Percentiles rank a stretch among this genome's conserved stretches.
Conservation (phyloP, 2,113 vertebrate genomes). For the Andinoacara biseriatus region DNA sequence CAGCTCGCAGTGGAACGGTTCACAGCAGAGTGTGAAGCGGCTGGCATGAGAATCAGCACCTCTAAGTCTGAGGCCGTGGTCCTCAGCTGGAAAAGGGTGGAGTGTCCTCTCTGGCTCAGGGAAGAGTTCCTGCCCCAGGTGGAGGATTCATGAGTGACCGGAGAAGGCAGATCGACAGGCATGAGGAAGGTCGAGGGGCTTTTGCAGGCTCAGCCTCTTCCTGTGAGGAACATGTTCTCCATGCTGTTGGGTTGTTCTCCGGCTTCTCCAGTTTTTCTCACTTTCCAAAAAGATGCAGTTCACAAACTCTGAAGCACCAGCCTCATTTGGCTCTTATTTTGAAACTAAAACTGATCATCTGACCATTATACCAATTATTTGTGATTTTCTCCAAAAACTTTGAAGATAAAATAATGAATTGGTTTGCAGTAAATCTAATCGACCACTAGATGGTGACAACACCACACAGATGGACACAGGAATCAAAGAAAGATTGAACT, state of each 20-base stretch:
- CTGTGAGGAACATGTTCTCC: neutral
- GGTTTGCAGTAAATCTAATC: neutral
- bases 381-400: neutral
- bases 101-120: too few species aligned
- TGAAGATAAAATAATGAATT: neutral
- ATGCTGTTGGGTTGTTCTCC: neutral
- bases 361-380: neutral
- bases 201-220: too few species aligned
- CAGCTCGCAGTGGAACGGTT: too few species aligned
- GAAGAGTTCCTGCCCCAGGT: too few species aligned
- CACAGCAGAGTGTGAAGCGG: too few species aligned
- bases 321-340: neutral
- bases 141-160: too few species aligned
- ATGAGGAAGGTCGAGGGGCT: too few species aligned
- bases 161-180: too few species aligned
- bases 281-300: neutral
- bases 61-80: too few species aligned
- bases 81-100: too few species aligned
- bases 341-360: rapidly evolving
- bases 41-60: too few species aligned
- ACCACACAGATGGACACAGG: neutral
- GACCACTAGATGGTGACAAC: neutral
- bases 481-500: neutral
- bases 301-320: neutral
- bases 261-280: rapidly evolving